phyloP scores from a whole-genome alignment of 1,140 invertebrate species.

The Asobara japonica region DNA sequence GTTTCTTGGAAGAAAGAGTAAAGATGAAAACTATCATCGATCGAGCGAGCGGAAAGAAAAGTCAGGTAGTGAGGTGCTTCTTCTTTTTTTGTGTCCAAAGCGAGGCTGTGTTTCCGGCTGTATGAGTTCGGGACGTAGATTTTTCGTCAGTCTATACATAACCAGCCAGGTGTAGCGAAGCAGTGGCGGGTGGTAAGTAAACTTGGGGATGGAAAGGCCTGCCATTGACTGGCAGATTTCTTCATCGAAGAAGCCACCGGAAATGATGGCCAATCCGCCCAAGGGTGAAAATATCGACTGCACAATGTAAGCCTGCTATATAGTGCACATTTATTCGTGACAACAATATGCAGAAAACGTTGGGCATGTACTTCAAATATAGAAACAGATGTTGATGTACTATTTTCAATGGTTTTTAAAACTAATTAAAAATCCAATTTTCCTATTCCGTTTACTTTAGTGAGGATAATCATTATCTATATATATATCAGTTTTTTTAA shows the following conservation, averaged over 20 bases:
- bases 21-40: not conserved
- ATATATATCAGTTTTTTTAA: too few species aligned
- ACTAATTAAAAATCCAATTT: too few species aligned
- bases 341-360: not conserved
- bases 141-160: constrained; percentile 4
- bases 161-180: constrained; percentile 50
- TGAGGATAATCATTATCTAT: too few species aligned
- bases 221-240: constrained; percentile 64
- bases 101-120: not conserved
- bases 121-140: not conserved
- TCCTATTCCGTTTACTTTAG: too few species aligned
- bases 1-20: not conserved
- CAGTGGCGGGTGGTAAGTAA: constrained; percentile 54
- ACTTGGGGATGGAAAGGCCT: constrained; percentile 35
- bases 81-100: not conserved
- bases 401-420: too few species aligned
- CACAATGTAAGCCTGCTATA: constrained; percentile 28
- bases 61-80: not conserved
- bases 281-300: constrained; percentile 41
- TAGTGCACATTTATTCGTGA: constrained; percentile 25
- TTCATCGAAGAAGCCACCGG: constrained; percentile 66
- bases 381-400: too few species aligned
- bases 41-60: not conserved
- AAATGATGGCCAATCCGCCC: constrained; percentile 55
- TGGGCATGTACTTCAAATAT: not conserved